phyloP scores from a whole-genome alignment of 2,113 vertebrate species.

The Beaufortia kweichowensis region DNA sequence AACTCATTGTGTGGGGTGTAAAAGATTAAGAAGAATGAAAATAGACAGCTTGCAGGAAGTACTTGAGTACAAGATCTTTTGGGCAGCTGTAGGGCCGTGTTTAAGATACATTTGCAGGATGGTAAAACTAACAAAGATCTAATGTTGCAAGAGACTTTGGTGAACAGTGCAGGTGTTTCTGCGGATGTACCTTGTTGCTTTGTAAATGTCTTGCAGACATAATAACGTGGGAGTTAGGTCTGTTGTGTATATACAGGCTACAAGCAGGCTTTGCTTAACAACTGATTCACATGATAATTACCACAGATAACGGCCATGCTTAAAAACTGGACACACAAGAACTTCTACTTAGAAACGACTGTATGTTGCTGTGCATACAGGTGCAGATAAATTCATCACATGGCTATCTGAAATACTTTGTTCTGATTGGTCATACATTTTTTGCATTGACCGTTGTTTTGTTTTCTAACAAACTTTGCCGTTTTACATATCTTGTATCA shows the following conservation, averaged over 20 bases:
- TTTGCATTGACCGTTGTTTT: too few relatives aligned
- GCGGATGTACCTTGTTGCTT: not conserved
- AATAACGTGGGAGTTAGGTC: conserved; percentile 7
- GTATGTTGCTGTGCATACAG: too few relatives aligned
- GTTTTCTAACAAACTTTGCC: too few relatives aligned
- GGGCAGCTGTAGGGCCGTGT: not conserved
- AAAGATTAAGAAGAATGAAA: not conserved
- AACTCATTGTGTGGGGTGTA: not conserved
- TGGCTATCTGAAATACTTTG: too few relatives aligned
- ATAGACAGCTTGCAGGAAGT: not conserved
- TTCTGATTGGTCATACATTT: too few relatives aligned
- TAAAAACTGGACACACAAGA: not conserved
- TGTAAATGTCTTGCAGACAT: conserved; percentile 8
- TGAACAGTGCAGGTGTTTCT: conserved; percentile 4
- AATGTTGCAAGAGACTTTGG: not conserved
- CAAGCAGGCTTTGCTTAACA: not conserved
- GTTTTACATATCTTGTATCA: too few relatives aligned
- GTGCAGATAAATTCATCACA: too few relatives aligned
- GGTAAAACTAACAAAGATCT: not conserved
- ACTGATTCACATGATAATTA: not conserved
- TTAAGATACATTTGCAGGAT: not conserved
- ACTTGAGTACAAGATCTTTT: not conserved
- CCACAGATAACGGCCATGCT: not conserved
- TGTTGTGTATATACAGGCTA: not conserved
- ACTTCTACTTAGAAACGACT: too few relatives aligned